Evolutionary conservation across 2,888 invertebrate species (phyloP).

Genomic region (Brachyptera risi): DNA sequence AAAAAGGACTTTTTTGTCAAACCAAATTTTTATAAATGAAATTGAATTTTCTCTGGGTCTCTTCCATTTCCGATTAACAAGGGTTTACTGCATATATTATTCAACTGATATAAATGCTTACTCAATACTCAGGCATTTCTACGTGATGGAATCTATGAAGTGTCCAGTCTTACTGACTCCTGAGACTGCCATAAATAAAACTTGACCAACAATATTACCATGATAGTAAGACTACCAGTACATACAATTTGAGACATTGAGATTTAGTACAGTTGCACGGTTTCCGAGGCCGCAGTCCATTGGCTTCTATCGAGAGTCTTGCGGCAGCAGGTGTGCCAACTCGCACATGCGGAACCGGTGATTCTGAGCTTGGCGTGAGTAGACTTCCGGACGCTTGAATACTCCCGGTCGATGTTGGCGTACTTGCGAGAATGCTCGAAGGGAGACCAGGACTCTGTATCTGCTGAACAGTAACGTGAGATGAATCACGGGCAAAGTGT

Average conservation of each 20-base stretch:
- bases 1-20: too few relatives aligned
- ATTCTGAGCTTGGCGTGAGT: neutral
- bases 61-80: too few relatives aligned
- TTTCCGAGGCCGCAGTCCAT: slow-evolving; percentile 69
- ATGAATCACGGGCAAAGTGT: too few relatives aligned
- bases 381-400: neutral
- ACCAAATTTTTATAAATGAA: too few relatives aligned
- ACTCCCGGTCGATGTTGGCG: neutral
- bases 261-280: slow-evolving; percentile 99
- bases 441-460: neutral
- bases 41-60: too few relatives aligned
- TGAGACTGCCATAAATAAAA: slow-evolving; percentile 13
- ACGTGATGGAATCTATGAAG: slow-evolving; percentile 30
- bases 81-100: too few relatives aligned
- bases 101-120: too few relatives aligned
- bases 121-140: too few relatives aligned
- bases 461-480: too few relatives aligned
- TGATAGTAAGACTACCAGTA: slow-evolving; percentile 37
- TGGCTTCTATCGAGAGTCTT: slow-evolving; percentile 43
- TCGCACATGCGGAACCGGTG: neutral
- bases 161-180: neutral
- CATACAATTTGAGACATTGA: slow-evolving; percentile 91
- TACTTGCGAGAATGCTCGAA: neutral
- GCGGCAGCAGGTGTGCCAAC: neutral
- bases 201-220: slow-evolving; percentile 26